Evolutionary conservation across 2,888 invertebrate genomes (phyloP), one percentile per base, ranked within the genome.

Genomic region (Eudemis profundana): DNA sequence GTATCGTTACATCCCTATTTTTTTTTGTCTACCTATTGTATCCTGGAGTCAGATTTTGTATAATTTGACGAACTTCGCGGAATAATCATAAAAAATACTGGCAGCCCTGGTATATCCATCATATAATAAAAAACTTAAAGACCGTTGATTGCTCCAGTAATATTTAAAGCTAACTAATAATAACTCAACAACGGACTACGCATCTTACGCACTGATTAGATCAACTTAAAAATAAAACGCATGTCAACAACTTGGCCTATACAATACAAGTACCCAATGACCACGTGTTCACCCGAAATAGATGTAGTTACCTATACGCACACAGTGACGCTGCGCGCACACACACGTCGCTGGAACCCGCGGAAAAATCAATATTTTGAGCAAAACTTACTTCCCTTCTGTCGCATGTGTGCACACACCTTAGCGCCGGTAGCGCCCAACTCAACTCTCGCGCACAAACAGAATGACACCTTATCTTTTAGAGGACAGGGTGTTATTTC

Each of bases 301-400:
- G 90, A 89, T 76, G 74, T 74, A 70, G 80, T 82, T 84, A 74
- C 85, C 84, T 84, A 85, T 75, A 70, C 67, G 61, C 70, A 64
- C 74, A 66, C 61, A 42, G 70, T 62, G 70, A 57, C 67, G 17
- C 68, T 72, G 75, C 71, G 60, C 72, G 76, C 81, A 69, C 77
- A 77, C 81, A 74, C 78, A 68, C 61, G 64, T 81, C 82, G 81
- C 81, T 84, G 76, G 79, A 78, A 78, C 86, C 83, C 82, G 86
- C 86, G 86, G 90, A 90, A 91, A 92, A 92, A 92, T 92, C 91
- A 91, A 92, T 92, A 92, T 91, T 92, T 90, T 90, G 88, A 92
- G 90, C 91, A 90, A 90, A 92, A 90, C 89, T 64, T 89, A 87
- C 90, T 90, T 91, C 91, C 91, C 89, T 85, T 83, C 85, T 74